phyloP scores from a whole-genome alignment of 2,113 vertebrate species.

The Argyrosomus japonicus region DNA sequence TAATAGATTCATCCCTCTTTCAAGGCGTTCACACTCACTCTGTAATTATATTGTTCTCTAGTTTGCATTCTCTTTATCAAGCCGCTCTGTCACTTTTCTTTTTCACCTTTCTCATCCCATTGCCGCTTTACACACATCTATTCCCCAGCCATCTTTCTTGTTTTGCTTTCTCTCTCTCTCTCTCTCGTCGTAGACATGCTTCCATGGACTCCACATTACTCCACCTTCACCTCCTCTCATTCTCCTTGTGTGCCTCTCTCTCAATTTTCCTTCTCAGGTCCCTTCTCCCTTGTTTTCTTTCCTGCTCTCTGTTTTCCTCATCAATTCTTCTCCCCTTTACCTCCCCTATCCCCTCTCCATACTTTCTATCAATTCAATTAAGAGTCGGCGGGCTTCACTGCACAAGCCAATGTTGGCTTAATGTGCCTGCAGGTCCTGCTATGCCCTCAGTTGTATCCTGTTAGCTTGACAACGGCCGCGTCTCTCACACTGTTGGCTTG shows the following conservation, averaged over 20 bases:
- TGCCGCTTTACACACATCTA: constrained; percentile 18
- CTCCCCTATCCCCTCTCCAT: constrained; percentile 33
- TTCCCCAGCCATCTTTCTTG: constrained; percentile 47
- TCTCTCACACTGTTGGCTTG: constrained; percentile 58
- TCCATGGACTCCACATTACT: constrained; percentile 50
- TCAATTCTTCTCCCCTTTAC: constrained; percentile 42
- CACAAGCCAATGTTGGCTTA: constrained; percentile 73
- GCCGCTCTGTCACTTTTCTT: neutral
- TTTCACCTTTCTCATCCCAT: constrained; percentile 11
- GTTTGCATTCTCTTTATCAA: constrained; percentile 56
- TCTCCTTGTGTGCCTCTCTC: constrained; percentile 35
- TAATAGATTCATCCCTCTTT: constrained; percentile 64
- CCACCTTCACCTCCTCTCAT: neutral
- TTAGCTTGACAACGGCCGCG: constrained; percentile 63
- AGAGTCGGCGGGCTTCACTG: constrained; percentile 70
- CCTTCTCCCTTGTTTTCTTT: constrained; percentile 43
- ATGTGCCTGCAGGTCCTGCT: constrained; percentile 65
- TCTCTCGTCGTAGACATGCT: constrained; percentile 18
- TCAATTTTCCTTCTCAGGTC: constrained; percentile 32
- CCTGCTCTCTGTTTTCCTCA: constrained; percentile 42
- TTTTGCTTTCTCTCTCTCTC: constrained; percentile 7
- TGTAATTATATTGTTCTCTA: constrained; percentile 54
- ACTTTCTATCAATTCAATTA: constrained; percentile 77
- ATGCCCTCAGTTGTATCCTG: constrained; percentile 65
- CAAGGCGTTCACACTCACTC: constrained; percentile 21